Evolutionary conservation across 2,888 invertebrate genomes (phyloP).

Genomic region (Pachymerium ferrugineum): DNA sequence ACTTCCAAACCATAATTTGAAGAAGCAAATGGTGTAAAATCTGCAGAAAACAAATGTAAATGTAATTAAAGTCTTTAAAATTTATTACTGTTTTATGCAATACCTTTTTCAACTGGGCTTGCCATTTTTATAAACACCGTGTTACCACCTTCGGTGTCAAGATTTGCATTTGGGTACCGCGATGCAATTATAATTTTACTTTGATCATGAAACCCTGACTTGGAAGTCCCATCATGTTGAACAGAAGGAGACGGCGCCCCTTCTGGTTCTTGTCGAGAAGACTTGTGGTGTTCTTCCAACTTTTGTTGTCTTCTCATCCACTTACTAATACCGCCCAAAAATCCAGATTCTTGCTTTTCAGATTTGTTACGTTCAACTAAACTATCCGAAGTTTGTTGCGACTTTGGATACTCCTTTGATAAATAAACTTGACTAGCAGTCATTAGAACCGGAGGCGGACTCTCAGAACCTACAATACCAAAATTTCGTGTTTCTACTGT

Average conservation of each 20-base stretch:
- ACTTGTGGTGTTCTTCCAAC: slow-evolving; percentile 34
- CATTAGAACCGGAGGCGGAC: slow-evolving; percentile 27
- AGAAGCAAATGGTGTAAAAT: not conserved
- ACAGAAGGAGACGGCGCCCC: slow-evolving; percentile 40
- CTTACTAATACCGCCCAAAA: slow-evolving; percentile 36
- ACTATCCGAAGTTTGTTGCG: not conserved
- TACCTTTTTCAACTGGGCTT: not conserved
- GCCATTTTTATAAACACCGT: not conserved
- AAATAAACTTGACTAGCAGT: not conserved
- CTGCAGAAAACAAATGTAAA: not conserved
- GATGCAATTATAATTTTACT: not conserved
- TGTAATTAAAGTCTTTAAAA: not conserved
- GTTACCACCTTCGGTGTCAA: not conserved
- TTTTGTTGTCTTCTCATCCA: slow-evolving; percentile 37
- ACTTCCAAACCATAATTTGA: not conserved
- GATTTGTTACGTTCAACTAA: not conserved
- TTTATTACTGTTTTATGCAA: not conserved
- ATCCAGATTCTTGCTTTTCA: slow-evolving; percentile 32
- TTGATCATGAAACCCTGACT: not conserved
- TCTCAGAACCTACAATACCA: not conserved
- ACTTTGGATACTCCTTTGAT: not conserved
- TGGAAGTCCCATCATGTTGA: not conserved
- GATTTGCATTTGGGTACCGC: not conserved
- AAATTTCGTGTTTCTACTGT: not conserved
- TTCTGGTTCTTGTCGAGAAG: slow-evolving; percentile 42